phyloP scores from a whole-genome alignment of 1,140 invertebrate species.

The Panulirus ornatus region DNA sequence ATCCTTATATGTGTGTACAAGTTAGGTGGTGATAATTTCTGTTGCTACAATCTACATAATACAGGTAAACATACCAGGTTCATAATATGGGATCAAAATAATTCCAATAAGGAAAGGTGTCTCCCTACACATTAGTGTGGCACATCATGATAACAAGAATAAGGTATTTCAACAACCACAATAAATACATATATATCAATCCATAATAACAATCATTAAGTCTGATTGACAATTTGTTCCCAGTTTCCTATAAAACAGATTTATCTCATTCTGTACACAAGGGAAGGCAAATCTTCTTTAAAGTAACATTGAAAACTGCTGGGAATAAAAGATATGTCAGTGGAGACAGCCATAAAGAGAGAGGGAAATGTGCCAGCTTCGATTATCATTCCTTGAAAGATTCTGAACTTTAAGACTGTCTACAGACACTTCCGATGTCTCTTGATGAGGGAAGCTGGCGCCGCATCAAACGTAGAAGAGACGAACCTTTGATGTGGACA shows the following conservation, averaged over 20 bases:
- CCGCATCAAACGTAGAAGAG: conserved; percentile 92
- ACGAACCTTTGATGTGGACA: conserved; percentile 96
- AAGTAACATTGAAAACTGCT: not conserved
- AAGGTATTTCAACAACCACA: too few relatives aligned
- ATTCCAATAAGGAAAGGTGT: too few relatives aligned
- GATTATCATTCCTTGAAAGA: not conserved
- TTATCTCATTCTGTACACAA: too few relatives aligned
- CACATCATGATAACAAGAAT: too few relatives aligned
- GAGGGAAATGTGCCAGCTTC: not conserved
- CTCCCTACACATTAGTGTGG: too few relatives aligned
- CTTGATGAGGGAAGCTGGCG: too few relatives aligned
- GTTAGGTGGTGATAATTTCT: too few relatives aligned
- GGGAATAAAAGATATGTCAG: not conserved
- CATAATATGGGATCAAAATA: too few relatives aligned
- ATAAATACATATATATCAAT: not conserved
- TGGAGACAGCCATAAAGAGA: not conserved
- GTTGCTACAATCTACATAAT: too few relatives aligned
- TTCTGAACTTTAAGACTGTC: not conserved
- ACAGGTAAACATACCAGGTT: too few relatives aligned
- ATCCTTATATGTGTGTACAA: too few relatives aligned
- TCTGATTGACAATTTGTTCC: not conserved
- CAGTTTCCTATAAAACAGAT: not conserved
- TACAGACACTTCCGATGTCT: not conserved
- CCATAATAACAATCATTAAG: not conserved
- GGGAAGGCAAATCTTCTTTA: not conserved